phyloP scores from a whole-genome alignment of 2,113 vertebrate species.

The Danionella cerebrum region DNA sequence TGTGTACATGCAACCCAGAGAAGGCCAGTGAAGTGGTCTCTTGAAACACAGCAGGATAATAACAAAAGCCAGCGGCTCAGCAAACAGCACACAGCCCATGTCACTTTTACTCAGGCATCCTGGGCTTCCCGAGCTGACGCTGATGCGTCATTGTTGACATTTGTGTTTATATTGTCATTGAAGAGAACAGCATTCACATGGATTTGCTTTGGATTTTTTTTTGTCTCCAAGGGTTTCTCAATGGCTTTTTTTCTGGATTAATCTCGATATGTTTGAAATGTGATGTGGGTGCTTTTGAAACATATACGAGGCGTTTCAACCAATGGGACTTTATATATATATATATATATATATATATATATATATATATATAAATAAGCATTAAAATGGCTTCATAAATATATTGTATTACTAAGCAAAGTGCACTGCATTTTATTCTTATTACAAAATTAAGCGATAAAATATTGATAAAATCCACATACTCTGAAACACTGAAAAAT shows the following conservation, averaged over 20 bases:
- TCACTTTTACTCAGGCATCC: constrained; percentile 1
- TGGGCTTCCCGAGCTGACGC: constrained; percentile 49
- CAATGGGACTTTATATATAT: no score
- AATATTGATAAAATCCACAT: no score
- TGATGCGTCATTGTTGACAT: constrained; percentile 56
- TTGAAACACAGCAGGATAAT: not conserved
- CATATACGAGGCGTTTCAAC: no score
- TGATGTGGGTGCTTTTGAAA: no score
- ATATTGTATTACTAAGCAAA: no score
- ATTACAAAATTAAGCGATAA: no score
- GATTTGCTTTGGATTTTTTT: constrained; percentile 44
- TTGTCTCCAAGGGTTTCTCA: constrained; percentile 40
- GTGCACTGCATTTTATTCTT: no score
- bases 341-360: no score
- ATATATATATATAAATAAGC: no score
- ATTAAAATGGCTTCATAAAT: no score
- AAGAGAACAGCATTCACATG: constrained; percentile 36
- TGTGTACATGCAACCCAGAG: not conserved
- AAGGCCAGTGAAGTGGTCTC: not conserved
- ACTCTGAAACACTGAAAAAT: no score
- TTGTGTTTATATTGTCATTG: constrained; percentile 61
- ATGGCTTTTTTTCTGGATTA: constrained; percentile 31
- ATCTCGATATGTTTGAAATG: no score
- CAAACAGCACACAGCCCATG: not conserved
- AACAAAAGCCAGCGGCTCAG: not conserved